These are phyloP conservation scores for Steinernema scapterisci DNA, from an alignment of 2,888 invertebrate genomes.

Conservation along the genomic window DNA sequence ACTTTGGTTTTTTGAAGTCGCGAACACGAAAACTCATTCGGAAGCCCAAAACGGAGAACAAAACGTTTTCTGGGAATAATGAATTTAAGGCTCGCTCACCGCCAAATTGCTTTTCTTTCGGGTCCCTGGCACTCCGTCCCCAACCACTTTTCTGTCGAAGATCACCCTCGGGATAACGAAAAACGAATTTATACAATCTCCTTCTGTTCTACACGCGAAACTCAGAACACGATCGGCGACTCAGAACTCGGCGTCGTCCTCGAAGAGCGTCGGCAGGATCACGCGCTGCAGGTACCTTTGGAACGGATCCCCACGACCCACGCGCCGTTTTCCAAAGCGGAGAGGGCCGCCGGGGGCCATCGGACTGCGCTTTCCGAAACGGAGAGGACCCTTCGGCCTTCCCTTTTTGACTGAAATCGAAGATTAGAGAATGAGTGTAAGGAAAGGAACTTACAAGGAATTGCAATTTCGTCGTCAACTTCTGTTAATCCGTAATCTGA, in stretches of 20 bases:
- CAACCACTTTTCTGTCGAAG: too few relatives aligned
- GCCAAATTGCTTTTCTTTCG: too few relatives aligned
- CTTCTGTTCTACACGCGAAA: not conserved
- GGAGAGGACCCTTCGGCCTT: slow-evolving; percentile 10
- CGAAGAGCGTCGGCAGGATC: slow-evolving; percentile 16
- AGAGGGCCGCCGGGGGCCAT: slow-evolving; percentile 13
- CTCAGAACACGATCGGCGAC: not conserved
- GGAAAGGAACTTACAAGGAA: not conserved
- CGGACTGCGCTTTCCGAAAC: slow-evolving; percentile 16
- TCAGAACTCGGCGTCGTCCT: not conserved
- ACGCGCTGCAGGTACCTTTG: slow-evolving; percentile 16
- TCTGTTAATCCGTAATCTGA: not conserved
- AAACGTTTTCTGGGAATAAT: too few relatives aligned
- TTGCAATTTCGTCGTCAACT: slow-evolving; percentile 5
- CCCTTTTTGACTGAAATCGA: slow-evolving; percentile 14
- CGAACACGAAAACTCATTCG: too few relatives aligned
- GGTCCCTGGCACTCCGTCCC: too few relatives aligned
- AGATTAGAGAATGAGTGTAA: not conserved
- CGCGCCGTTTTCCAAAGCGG: slow-evolving; percentile 21
- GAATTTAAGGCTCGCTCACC: too few relatives aligned
- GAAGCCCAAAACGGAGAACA: too few relatives aligned
- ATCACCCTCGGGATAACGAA: not conserved
- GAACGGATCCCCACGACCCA: slow-evolving; percentile 4
- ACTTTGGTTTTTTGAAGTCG: too few relatives aligned
- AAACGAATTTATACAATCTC: not conserved